Percentiles rank a stretch among this genome's conserved stretches.
Conservation (phyloP, 2,113 vertebrate genomes). For the Rallus limicola region DNA sequence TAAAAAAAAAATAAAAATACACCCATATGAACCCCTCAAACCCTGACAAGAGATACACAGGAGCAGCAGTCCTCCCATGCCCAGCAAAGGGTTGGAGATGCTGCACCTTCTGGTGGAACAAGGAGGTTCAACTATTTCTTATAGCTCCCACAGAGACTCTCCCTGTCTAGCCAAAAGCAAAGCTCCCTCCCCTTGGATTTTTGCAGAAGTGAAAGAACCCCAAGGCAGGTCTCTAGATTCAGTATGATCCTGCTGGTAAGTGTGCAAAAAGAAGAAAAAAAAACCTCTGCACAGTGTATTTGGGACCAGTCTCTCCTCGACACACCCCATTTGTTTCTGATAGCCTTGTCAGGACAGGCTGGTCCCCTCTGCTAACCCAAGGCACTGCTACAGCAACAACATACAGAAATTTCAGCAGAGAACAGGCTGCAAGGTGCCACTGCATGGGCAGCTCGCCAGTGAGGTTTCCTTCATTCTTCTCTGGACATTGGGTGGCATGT, state of each 20-base stretch:
- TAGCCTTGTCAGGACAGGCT: background rate
- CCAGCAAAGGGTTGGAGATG: background rate
- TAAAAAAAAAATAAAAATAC: slow-evolving; percentile 20
- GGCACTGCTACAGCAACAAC: background rate
- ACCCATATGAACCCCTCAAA: background rate
- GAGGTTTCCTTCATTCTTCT: background rate
- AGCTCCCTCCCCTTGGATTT: background rate
- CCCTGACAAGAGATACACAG: background rate
- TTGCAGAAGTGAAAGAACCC: background rate
- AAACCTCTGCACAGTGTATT: background rate
- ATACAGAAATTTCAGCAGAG: background rate
- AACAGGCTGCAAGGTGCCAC: background rate
- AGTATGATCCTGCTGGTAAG: background rate
- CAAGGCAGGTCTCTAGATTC: background rate
- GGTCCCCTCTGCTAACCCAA: background rate
- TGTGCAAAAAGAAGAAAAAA: background rate
- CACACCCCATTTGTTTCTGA: background rate
- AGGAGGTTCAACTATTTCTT: background rate
- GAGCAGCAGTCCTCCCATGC: background rate
- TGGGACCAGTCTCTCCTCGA: background rate
- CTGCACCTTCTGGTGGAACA: background rate
- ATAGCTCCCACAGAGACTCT: background rate
- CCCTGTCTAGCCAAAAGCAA: background rate
- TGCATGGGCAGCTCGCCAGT: background rate
- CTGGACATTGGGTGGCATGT: background rate